Evolutionary conservation across 1,140 invertebrate genomes (phyloP).

Genomic region (Drosophila orena): DNA sequence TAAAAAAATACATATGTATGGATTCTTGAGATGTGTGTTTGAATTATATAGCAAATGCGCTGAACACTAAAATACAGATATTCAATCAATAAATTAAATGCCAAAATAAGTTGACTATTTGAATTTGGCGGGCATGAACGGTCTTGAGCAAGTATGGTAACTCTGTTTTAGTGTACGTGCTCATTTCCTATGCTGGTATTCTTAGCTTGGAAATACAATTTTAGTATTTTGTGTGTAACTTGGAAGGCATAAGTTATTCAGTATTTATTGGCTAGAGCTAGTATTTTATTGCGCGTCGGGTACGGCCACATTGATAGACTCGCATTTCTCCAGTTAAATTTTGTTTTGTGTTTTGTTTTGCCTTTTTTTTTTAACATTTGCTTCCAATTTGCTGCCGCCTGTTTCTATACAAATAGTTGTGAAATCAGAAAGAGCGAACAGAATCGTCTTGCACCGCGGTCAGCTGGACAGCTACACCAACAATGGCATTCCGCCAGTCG

Average conservation of each 20-base stretch:
- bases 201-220: too few species aligned
- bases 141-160: neutral
- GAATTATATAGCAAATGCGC: conserved; percentile 67
- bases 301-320: conserved; percentile 29
- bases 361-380: conserved; percentile 47
- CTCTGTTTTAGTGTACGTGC: neutral
- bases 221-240: neutral
- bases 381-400: neutral
- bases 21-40: conserved; percentile 74
- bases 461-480: conserved; percentile 10
- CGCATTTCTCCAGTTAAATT: conserved; percentile 57
- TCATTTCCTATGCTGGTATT: neutral
- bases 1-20: conserved; percentile 74
- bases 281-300: conserved; percentile 3
- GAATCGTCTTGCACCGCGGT: conserved; percentile 7
- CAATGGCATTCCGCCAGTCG: conserved; percentile 72
- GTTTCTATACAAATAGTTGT: conserved; percentile 1
- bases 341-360: conserved; percentile 72
- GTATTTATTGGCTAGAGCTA: neutral
- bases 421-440: conserved; percentile 1
- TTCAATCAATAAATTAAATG: conserved; percentile 82
- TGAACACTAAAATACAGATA: conserved; percentile 73
- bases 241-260: neutral
- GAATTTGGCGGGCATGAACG: neutral
- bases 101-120: conserved; percentile 46